These are phyloP conservation scores for Arenaria interpres DNA, from an alignment of 2,113 vertebrate species.

Conservation along the genomic window DNA sequence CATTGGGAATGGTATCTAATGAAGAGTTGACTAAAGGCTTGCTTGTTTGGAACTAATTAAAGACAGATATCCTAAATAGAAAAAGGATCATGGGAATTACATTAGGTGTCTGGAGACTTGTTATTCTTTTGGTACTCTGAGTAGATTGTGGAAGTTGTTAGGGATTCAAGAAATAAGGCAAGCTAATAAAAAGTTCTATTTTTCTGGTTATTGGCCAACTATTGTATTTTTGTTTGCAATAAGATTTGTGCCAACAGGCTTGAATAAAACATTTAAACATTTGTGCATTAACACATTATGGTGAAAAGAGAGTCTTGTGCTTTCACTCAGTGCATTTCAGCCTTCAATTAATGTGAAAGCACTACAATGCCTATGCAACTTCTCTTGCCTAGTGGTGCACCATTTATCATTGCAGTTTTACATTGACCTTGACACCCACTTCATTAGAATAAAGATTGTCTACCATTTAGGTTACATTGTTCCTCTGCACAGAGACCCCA, in stretches of 20 bases:
- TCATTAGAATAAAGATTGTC: constrained; percentile 99
- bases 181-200: constrained; percentile 71
- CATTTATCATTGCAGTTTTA: constrained; percentile 94
- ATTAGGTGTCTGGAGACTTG: constrained; percentile 74
- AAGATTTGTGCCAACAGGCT: constrained; percentile 77
- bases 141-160: constrained; percentile 73
- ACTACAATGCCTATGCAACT: constrained; percentile 84
- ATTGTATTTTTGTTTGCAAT: constrained; percentile 76
- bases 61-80: constrained; percentile 79
- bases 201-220: constrained; percentile 64
- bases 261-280: constrained; percentile 78
- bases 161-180: constrained; percentile 59
- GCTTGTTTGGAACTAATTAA: constrained; percentile 82
- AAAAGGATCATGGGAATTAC: constrained; percentile 79
- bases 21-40: constrained; percentile 73
- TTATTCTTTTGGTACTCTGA: constrained; percentile 69
- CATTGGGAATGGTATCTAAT: constrained; percentile 73
- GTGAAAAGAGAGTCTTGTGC: constrained; percentile 83
- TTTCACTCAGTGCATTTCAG: constrained; percentile 82
- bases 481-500: constrained; percentile 88
- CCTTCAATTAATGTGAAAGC: constrained; percentile 88
- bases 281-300: constrained; percentile 78
- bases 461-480: constrained; percentile 96
- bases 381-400: constrained; percentile 82
- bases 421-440: constrained; percentile 98